A percentile compares a stretch with the other conserved stretches of the same genome.
phyloP scores from a whole-genome alignment of 2,113 vertebrate genomes.

The Puma concolor region DNA sequence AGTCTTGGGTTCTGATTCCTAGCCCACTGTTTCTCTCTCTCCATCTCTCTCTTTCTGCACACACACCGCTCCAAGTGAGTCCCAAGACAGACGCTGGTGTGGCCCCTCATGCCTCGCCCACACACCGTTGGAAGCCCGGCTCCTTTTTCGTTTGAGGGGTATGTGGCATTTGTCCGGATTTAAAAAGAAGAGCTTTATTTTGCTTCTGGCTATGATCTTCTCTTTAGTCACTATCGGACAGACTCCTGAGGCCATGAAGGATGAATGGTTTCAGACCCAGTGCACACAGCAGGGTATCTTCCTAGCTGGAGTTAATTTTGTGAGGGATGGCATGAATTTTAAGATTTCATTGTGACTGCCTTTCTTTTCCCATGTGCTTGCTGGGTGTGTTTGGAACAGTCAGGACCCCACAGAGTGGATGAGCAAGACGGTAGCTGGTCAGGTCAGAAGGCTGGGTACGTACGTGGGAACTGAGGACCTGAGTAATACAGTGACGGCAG shows the following conservation, averaged over 20 bases:
- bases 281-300: not conserved
- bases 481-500: rapidly evolving
- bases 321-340: not conserved
- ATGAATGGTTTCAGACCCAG: not conserved
- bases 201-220: not conserved
- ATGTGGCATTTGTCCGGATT: not conserved
- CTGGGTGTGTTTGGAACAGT: not conserved
- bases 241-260: no score
- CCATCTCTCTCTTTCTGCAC: not conserved
- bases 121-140: not conserved
- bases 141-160: not conserved
- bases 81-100: not conserved
- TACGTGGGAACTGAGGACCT: rapidly evolving
- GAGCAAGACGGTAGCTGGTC: rapidly evolving
- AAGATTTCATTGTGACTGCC: no score
- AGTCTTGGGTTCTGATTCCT: not conserved
- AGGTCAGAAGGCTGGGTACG: rapidly evolving
- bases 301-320: not conserved
- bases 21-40: not conserved
- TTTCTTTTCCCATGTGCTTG: not conserved
- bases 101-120: not conserved
- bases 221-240: not conserved
- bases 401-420: rapidly evolving
- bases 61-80: not conserved
- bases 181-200: not conserved